phyloP scores from a whole-genome alignment of 2,888 invertebrate genomes.

The Tolmerus cingulatus region DNA sequence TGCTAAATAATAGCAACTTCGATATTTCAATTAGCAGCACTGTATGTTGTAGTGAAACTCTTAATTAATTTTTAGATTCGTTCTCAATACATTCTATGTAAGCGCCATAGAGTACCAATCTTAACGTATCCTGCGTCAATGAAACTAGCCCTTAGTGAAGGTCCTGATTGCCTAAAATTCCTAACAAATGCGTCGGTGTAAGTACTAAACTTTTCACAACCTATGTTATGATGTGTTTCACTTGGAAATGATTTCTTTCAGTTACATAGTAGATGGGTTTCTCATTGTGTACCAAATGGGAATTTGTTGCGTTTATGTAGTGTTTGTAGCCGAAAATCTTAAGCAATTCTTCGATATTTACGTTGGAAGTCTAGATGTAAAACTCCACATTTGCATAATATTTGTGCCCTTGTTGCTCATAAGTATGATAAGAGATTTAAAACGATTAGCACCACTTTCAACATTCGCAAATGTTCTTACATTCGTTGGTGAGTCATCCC shows the following conservation, averaged over 20 bases:
- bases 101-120: conserved; percentile 73
- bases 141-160: conserved; percentile 77
- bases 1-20: neutral
- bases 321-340: conserved; percentile 78
- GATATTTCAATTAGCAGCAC: neutral
- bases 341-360: conserved; percentile 64
- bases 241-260: conserved; percentile 60
- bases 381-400: conserved; percentile 73
- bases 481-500: conserved; percentile 64
- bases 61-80: conserved; percentile 59
- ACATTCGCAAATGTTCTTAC: conserved; percentile 83
- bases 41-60: neutral
- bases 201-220: conserved; percentile 49
- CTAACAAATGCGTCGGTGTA: conserved; percentile 68
- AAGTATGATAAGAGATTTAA: conserved; percentile 78
- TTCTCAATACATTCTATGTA: conserved; percentile 71
- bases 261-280: conserved; percentile 73
- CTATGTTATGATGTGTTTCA: conserved; percentile 19
- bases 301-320: conserved; percentile 86
- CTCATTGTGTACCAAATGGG: conserved; percentile 86
- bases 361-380: conserved; percentile 61
- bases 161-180: conserved; percentile 72
- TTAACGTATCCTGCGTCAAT: conserved; percentile 87
- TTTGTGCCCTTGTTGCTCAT: conserved; percentile 74
- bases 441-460: conserved; percentile 83